Percentiles rank a stretch among this genome's conserved stretches.
These are phyloP conservation scores for Drosophila ustulata DNA, from an alignment of 2,888 invertebrate species.

Conservation along the genomic window DNA sequence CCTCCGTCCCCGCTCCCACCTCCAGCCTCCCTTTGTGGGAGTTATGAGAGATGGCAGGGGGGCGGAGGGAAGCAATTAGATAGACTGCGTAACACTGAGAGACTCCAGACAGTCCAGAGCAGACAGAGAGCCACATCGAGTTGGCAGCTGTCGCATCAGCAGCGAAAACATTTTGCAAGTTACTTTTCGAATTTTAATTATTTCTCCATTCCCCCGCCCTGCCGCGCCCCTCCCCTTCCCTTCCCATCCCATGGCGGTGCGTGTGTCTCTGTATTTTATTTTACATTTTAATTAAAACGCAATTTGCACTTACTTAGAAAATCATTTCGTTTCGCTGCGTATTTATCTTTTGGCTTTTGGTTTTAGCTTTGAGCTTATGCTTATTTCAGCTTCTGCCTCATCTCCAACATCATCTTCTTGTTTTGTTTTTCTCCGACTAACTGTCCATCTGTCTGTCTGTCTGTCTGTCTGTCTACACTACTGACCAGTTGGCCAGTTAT, in stretches of 20 bases:
- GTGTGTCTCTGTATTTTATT: conserved; percentile 63
- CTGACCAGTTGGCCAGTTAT: conserved; percentile 30
- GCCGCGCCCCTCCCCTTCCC: too few species aligned
- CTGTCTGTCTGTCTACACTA: neutral
- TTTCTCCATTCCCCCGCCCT: conserved; percentile 40
- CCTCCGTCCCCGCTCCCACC: neutral
- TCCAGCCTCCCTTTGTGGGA: neutral
- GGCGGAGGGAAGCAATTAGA: conserved; percentile 2
- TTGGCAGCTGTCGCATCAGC: conserved; percentile 65
- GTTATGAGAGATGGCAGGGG: neutral
- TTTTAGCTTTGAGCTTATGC: conserved; percentile 42
- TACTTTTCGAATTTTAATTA: conserved; percentile 79
- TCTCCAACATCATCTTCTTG: neutral
- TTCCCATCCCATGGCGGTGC: neutral
- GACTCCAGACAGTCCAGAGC: neutral
- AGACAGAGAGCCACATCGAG: neutral
- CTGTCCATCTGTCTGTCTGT: neutral
- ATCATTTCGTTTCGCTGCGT: conserved; percentile 73
- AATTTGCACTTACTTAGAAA: conserved; percentile 79
- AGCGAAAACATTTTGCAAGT: conserved; percentile 66
- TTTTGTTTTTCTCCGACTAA: conserved; percentile 9
- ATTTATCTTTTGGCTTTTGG: conserved; percentile 66
- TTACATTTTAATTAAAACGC: conserved; percentile 80
- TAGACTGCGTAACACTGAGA: conserved; percentile 13
- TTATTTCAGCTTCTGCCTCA: neutral